Conservation (phyloP, 2,797 vertebrate species). For the Clarias laeviceps region DNA sequence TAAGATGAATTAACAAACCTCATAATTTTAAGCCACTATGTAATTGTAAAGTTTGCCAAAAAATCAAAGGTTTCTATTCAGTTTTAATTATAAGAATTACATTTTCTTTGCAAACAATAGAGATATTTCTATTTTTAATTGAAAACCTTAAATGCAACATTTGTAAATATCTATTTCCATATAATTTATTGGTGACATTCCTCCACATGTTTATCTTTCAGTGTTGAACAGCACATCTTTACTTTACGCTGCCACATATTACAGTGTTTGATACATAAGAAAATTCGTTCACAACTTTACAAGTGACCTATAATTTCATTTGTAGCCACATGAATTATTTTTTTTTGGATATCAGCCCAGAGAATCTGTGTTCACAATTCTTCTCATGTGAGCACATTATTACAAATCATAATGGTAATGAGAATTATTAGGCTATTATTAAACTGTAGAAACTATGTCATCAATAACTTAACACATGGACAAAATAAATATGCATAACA, state of each 20-base stretch:
- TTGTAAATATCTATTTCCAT: conserved; percentile 37
- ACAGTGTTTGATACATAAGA: conserved; percentile 54
- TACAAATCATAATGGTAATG: conserved; percentile 29
- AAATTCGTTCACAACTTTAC: conserved; percentile 43
- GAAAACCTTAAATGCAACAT: background rate
- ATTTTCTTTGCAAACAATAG: background rate
- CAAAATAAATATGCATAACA: conserved; percentile 81
- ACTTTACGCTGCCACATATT: conserved; percentile 42
- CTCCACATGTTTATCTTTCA: conserved; percentile 57
- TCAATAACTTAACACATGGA: conserved; percentile 80
- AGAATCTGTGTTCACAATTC: conserved; percentile 8
- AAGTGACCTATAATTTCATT: conserved; percentile 25
- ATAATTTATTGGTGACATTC: conserved; percentile 64
- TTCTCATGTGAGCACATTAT: conserved; percentile 8
- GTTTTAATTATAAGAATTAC: background rate
- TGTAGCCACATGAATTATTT: conserved; percentile 30
- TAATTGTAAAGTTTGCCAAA: background rate
- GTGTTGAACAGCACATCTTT: conserved; percentile 47
- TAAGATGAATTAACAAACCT: background rate
- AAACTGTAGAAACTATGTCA: conserved; percentile 63
- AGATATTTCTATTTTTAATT: background rate
- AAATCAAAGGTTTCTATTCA: background rate
- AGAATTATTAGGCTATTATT: conserved; percentile 37
- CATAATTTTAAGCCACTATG: background rate
- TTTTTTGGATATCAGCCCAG: conserved; percentile 26